These are phyloP conservation scores for Trichomalopsis sarcophagae DNA, from an alignment of 1,140 invertebrate species.

Conservation along the genomic window DNA sequence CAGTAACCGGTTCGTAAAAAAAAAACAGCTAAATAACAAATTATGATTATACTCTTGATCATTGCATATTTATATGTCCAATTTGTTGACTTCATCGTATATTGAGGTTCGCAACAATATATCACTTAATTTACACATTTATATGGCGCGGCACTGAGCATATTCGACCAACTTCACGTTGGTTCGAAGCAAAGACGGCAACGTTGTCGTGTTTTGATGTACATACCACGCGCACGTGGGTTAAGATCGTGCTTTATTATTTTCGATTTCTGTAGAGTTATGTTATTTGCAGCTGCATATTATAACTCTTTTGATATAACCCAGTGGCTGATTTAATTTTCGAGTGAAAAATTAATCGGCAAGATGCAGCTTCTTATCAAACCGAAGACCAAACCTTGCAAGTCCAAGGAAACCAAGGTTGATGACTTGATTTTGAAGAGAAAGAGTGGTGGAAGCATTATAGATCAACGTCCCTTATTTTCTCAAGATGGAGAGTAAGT, in stretches of 20 bases:
- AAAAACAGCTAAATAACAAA: no score
- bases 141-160: no score
- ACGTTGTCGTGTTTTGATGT: conserved; percentile 7
- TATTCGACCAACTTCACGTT: neutral
- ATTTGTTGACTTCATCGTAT: no score
- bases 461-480: conserved; percentile 78
- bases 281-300: neutral
- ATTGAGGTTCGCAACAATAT: no score
- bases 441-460: conserved; percentile 79
- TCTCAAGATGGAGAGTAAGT: conserved; percentile 80
- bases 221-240: conserved; percentile 8
- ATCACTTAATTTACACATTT: no score
- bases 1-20: no score
- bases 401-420: neutral
- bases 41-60: neutral
- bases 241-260: neutral
- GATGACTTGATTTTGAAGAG: conserved; percentile 70
- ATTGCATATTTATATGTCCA: neutral
- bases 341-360: neutral
- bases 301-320: neutral
- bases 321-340: neutral
- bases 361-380: conserved; percentile 41
- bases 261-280: neutral
- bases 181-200: neutral
- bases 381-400: conserved; percentile 1